Percentiles rank a stretch among this genome's conserved stretches.
phyloP scores from a whole-genome alignment of 1,140 invertebrate species.

The Metopolophium dirhodum region DNA sequence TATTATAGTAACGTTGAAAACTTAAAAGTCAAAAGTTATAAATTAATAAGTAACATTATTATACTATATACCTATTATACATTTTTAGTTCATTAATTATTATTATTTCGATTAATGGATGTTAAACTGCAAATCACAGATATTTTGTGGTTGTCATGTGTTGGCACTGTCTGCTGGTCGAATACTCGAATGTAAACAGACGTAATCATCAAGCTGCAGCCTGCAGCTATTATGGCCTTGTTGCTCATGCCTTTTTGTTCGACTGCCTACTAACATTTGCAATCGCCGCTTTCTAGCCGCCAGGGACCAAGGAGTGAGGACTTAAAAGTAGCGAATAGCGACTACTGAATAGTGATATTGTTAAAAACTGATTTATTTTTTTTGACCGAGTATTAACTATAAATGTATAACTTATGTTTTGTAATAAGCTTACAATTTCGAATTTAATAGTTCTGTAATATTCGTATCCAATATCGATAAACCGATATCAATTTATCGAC shows the following conservation, averaged over 20 bases:
- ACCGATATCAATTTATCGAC: background rate
- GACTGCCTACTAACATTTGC: background rate
- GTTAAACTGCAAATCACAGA: background rate
- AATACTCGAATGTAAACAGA: background rate
- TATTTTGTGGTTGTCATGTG: background rate
- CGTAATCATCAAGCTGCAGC: background rate
- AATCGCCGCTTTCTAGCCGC: background rate
- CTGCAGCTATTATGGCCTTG: background rate
- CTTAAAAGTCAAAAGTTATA: too few species aligned
- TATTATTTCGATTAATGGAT: background rate
- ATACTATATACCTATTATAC: background rate
- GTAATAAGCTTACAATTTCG: background rate
- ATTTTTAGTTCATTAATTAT: too few species aligned
- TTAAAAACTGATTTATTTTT: background rate
- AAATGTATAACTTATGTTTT: background rate
- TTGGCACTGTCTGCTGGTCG: background rate
- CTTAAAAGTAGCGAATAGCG: background rate
- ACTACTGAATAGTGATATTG: background rate
- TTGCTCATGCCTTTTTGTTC: background rate
- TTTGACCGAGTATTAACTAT: background rate
- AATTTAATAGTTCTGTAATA: background rate
- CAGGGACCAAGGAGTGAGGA: background rate
- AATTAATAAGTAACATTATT: too few species aligned
- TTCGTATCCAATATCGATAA: background rate
- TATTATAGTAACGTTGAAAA: too few species aligned